Evolutionary conservation across 2,797 vertebrate species (phyloP).

Genomic region (Perodicticus potto): DNA sequence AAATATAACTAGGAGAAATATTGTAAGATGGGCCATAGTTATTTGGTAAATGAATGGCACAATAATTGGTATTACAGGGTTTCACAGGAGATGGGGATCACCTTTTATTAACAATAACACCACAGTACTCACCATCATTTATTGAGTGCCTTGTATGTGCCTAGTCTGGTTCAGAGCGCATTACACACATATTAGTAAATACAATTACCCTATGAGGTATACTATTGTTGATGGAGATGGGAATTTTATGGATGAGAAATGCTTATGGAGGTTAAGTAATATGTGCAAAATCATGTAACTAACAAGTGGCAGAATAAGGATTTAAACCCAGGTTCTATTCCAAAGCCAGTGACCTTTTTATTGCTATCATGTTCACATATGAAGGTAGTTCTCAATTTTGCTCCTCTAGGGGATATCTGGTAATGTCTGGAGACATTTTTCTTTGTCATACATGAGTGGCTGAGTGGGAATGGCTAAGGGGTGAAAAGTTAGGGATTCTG

Average conservation of each 20-base stretch:
- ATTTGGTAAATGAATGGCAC: neutral
- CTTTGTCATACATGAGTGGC: neutral
- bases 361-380: neutral
- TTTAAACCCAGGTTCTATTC: slow-evolving; percentile 26
- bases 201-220: neutral
- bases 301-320: slow-evolving; percentile 14
- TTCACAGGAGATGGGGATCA: neutral
- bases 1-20: slow-evolving; percentile 20
- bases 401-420: neutral
- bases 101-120: neutral
- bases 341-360: slow-evolving; percentile 30
- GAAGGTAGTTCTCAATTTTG: neutral
- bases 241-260: slow-evolving; percentile 45
- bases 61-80: neutral
- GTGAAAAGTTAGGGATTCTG: neutral
- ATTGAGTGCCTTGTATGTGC: neutral
- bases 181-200: neutral
- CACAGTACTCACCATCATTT: neutral
- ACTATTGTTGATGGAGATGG: neutral
- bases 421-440: slow-evolving; percentile 38
- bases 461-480: neutral
- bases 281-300: neutral
- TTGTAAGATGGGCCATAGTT: neutral
- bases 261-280: slow-evolving; percentile 4
- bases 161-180: neutral